Base-by-base conservation (phyloP, 53 echinoderm and acorn worm species). In the Astropecten irregularis region DNA sequence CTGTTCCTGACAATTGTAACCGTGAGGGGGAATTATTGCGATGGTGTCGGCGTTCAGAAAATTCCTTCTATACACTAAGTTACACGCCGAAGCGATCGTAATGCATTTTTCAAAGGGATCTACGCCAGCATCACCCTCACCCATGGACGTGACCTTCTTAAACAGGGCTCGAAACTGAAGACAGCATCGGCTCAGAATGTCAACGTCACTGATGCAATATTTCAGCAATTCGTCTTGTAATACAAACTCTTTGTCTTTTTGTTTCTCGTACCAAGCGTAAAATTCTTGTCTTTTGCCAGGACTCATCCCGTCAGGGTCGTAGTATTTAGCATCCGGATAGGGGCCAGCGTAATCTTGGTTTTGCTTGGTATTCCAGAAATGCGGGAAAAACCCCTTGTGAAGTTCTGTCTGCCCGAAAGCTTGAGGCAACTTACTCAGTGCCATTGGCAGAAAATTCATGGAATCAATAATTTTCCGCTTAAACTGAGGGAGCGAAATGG, bases 81-180 rank as follows among this genome's bases (percentile, higher is more conserved):
- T 92, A 54, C 85, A 89, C 10, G 82, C 93, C 0, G 88, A 88
- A 11, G 93, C 90, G 13, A 92, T 85, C 3, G 93, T 93, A 32
- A 92, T 82, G 26, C 82, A 86, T 4, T 37, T 19, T 46, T 84
- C 36, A 40, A 87, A 90, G 0, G 93, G 90, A 58, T 90, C 72
- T 8, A 72, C 72, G 1, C 53, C 72, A 1, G 2, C 3, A 9
- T 72, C 53, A 3, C 20, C 34, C 8, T 44, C 25, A 0, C 53
- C 53, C 25, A 23, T 33, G 0, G 72, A 72, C 13, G 72, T 30
- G 13, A 51, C 72, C 34, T 9, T 11, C 53, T 44, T 72, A n/a
- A 72, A 72, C 21, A 72, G 46, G 25, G 20, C 34, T 1, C 72
- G 19, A 11, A 72, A 72, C 19, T 72, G 72, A 0, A 72, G 15